Conservation (phyloP, 2,888 invertebrate genomes). For the Calameuta pallipes region DNA sequence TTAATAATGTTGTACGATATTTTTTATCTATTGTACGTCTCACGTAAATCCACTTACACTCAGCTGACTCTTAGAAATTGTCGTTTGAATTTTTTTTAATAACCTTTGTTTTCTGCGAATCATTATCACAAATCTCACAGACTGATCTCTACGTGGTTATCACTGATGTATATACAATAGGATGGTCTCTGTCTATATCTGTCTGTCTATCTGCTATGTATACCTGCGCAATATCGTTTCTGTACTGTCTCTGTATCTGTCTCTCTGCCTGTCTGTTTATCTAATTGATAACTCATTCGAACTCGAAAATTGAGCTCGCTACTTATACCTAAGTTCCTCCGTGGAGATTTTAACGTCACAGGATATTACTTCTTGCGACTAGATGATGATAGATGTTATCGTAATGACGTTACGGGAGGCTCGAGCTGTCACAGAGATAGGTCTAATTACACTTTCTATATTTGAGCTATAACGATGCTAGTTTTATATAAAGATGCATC, state of each 20-base stretch:
- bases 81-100: not conserved
- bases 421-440: not conserved
- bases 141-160: not conserved
- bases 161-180: not conserved
- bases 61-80: not conserved
- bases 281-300: not conserved
- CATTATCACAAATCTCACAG: not conserved
- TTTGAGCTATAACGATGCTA: not conserved
- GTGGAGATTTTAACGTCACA: not conserved
- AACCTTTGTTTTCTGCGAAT: not conserved
- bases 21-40: not conserved
- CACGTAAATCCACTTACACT: no score
- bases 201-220: not conserved
- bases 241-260: slow-evolving; percentile 2
- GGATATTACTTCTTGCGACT: not conserved
- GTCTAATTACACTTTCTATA: not conserved
- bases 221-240: not conserved
- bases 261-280: slow-evolving; percentile 6
- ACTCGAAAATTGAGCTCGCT: not conserved
- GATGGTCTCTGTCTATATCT: not conserved
- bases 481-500: not conserved
- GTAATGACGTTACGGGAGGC: not conserved
- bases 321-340: not conserved
- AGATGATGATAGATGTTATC: not conserved
- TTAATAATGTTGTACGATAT: not conserved